These are phyloP conservation scores for Characodon lateralis DNA, from an alignment of 2,797 vertebrate species.

Conservation along the genomic window DNA sequence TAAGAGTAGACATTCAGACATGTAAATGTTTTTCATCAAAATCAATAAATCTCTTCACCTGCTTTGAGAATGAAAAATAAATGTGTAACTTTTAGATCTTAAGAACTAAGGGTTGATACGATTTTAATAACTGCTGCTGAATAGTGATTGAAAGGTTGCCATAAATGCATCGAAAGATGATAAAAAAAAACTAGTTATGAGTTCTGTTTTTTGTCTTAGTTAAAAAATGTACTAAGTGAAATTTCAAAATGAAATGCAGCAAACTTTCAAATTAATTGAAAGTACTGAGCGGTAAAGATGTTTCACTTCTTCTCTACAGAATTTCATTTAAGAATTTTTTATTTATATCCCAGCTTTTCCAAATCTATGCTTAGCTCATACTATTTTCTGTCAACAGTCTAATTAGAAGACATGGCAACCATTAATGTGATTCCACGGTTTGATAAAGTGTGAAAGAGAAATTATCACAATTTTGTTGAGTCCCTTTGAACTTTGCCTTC, in stretches of 20 bases:
- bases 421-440: constrained; percentile 17
- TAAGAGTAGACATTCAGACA: not conserved
- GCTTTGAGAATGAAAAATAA: not conserved
- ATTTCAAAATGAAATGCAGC: not conserved
- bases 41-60: too few species aligned
- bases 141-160: not conserved
- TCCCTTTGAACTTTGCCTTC: constrained; percentile 60
- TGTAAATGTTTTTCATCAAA: not conserved
- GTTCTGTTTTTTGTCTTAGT: not conserved
- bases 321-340: constrained; percentile 10
- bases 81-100: not conserved
- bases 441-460: constrained; percentile 39
- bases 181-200: not conserved
- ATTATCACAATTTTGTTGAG: constrained; percentile 24
- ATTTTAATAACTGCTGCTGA: not conserved
- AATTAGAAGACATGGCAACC: constrained; percentile 33
- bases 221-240: not conserved
- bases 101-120: not conserved
- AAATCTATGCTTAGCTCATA: constrained; percentile 6
- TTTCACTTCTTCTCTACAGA: not conserved
- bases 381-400: constrained; percentile 29
- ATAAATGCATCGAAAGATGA: not conserved
- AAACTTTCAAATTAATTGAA: not conserved
- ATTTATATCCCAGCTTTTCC: not conserved
- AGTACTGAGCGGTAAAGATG: not conserved